Base-by-base conservation (phyloP, 2,888 invertebrate genomes). In the Antheraea yamamai region DNA sequence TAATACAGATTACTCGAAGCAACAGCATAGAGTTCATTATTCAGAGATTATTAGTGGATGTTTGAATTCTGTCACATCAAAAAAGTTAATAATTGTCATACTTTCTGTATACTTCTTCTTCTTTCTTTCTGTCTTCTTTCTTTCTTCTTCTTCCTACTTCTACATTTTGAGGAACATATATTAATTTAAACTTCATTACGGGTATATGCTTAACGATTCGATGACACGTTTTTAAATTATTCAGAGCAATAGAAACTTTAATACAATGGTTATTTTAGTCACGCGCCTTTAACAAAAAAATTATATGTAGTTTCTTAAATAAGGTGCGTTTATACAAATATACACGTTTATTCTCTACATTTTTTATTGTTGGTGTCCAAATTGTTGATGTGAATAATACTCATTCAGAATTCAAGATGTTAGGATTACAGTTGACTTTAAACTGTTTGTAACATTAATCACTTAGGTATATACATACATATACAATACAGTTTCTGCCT, bases 1-100 rank as follows among this genome's bases (percentile, higher is more conserved):
- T 89, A 85, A 92, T 93, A 91, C 85, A 75, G 82, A 87, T 85
- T 79, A 84, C 87, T 87, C 87, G 88, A 88, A 88, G 89, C 35
- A 66, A 52, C 51, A 30, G 66, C 51, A n/a, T 70, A 74, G 30
- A 72, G 20, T 72, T 35, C 74, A 87, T 91, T 86, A 86, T 82
- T 82, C 76, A 80, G 83, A 87, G 87, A 87, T 88, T 86, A 88
- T 88, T 85, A 87, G 80, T 81, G 83, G 78, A 81, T 84, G 85
- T 85, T 82, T 85, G 84, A 85, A 85, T 86, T 85, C 82, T 83
- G 80, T 87, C 81, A 79, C 80, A 77, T 20, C 4, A 16, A 30
- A 16, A 16, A 64, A 64, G 26, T 26, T 14, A 26, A 64, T 26
- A 64, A 64, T 14, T 26, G 26, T 26, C 23, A 64, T 64, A 4